Evolutionary conservation across 1,140 invertebrate genomes (phyloP), one percentile per base, ranked within the genome.

Genomic region (Polypedilum vanderplanki): DNA sequence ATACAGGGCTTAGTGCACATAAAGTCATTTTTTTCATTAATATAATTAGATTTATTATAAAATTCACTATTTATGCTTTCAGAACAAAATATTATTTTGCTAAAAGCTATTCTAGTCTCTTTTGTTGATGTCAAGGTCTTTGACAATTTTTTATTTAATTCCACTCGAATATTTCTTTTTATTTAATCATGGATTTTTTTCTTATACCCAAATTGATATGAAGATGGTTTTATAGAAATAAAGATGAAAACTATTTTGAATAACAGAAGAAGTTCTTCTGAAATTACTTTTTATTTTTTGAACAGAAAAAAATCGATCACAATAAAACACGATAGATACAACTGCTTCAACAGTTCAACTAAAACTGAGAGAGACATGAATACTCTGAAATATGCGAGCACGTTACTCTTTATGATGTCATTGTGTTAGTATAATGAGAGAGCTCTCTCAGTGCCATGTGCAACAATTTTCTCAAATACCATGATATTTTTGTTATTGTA

Each of bases 281-380:
- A 70, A 18, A 8, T 18, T 70, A 20, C 65, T 70, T 70, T 18
- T 67, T 1, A 8, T 70, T 15, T 57, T 57, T 15, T 15, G n/a
- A 57, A 57, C 46, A 57, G 10, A 57, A 15, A 17, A 57, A 57
- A 57, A 12, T 12, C 46, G 46, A 70, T n/a, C 46, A 57, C 46
- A n/a, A 57, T 57, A 57, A 33, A 57, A 57, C 46, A 12, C 46
- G 46, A 70, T 20, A 70, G 20, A 70, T 17, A 18, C 65, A 70
- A 70, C 65, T 70, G 20, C 65, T 70, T 67, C 65, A 22, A 70
- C 18, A 12, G 65, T 70, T 20, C 17, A 70, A 70, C 65, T 70
- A 22, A 70, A 70, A 70, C 65, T 70, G 18, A 20, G 18, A 18
- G 65, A 20, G 20, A 70, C 20, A 20, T 22, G 65, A 70, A 18